Evolutionary conservation across 2,888 invertebrate species (phyloP), one percentile per base, ranked within the genome.

Genomic region (Ryuthela nishihirai): DNA sequence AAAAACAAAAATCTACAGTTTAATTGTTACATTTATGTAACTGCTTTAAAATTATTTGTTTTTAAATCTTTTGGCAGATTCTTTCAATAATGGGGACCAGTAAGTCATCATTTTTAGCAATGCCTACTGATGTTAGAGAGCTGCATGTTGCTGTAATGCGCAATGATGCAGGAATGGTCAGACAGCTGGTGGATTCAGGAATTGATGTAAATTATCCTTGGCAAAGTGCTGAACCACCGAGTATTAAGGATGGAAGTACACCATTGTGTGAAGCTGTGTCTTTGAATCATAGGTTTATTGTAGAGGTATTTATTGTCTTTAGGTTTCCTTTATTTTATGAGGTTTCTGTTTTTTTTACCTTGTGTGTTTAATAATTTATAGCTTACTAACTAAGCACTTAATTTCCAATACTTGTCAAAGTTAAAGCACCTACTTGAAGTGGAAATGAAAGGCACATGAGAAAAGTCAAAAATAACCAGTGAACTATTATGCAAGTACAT

Each of bases 201-300:
- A 73, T 73, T 12, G 72, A 75, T 60, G 69, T 75, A 12, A 74
- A 75, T 67, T 73, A 73, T 65, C 74, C 75, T 1, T 75, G 75
- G 74, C 70, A 70, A 50, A 75, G 75, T 55, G 71, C 73, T 6
- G 69, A 72, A 25, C 71, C 73, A 9, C 75, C 75, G n/a, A 74
- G 74, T 67, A 71, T 75, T 17, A 75, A 75, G 62, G 75, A 75
- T 64, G 75, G 75, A 39, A 73, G 72, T 21, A 75, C 75, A 5
- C 75, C 75, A 3, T 67, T 75, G n/a, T 69, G 74, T 50, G 73
- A 74, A 62, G 75, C 75, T 17, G 75, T 75, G 7, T 75, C 75
- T 0, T 69, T 75, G 20, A 75, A 75, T 65, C 74, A 75, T 67
- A 70, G 71, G 34, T 72, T 72, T 54, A 72, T 75, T 38, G 72